These are phyloP conservation scores for Antidorcas marsupialis DNA, from an alignment of 2,113 vertebrate genomes.

Conservation along the genomic window DNA sequence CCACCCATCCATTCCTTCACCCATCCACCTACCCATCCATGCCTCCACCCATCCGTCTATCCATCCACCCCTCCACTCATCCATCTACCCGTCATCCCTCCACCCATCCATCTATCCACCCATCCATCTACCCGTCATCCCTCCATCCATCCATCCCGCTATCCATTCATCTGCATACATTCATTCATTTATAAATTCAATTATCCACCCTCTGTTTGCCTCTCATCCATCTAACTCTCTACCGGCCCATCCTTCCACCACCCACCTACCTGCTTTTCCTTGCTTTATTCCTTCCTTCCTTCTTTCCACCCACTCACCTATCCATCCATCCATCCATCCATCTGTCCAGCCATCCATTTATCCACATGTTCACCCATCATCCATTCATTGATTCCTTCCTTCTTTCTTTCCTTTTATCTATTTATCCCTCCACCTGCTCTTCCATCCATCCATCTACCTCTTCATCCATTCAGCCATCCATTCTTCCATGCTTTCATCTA, in stretches of 20 bases:
- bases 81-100: fast-evolving
- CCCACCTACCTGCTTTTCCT: not conserved
- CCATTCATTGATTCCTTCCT: not conserved
- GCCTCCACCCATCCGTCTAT: fast-evolving
- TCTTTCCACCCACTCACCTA: not conserved
- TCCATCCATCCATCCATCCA: not conserved
- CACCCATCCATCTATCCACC: not conserved
- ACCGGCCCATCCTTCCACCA: not conserved
- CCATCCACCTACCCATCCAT: fast-evolving
- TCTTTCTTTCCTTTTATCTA: not conserved
- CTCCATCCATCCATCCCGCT: not conserved
- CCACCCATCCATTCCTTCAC: fast-evolving
- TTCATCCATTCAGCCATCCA: too few species aligned
- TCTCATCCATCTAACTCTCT: not conserved
- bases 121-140: too few species aligned
- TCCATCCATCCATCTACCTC: not conserved
- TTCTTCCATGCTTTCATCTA: too few species aligned
- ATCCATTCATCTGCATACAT: not conserved
- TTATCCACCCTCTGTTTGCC: not conserved
- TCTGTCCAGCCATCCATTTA: too few species aligned
- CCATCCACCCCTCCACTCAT: fast-evolving
- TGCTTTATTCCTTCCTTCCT: not conserved
- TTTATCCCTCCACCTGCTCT: not conserved
- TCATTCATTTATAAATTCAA: not conserved
- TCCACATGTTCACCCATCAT: not conserved